Evolutionary conservation across 1,140 invertebrate species (phyloP).

Genomic region (Bactericera cockerelli): DNA sequence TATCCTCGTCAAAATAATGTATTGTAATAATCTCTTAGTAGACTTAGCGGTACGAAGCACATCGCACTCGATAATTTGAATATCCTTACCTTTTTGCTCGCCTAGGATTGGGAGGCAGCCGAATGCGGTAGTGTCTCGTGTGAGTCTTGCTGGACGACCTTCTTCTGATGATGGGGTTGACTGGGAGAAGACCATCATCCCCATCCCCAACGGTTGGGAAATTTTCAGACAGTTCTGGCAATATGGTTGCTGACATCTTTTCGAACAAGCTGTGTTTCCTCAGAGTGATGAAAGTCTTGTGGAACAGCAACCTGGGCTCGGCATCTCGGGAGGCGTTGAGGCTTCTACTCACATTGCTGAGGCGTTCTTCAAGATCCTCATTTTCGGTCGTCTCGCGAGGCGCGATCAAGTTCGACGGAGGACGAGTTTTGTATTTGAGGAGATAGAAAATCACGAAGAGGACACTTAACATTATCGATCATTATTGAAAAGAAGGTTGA

Average conservation of each 20-base stretch:
- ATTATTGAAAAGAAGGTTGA: too few relatives aligned
- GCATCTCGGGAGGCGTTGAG: too few relatives aligned
- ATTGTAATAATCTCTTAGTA: too few relatives aligned
- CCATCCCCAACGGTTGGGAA: neutral
- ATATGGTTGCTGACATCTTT: neutral
- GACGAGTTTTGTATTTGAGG: neutral
- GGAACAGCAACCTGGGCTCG: neutral
- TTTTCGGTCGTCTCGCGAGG: too few relatives aligned
- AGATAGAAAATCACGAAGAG: neutral
- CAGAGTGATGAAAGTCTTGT: neutral
- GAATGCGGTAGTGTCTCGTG: constrained; percentile 21
- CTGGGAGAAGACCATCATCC: constrained; percentile 8
- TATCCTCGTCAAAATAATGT: too few relatives aligned
- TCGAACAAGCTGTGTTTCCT: neutral
- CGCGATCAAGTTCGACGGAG: too few relatives aligned
- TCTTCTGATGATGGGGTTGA: constrained; percentile 14
- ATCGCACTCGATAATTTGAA: too few relatives aligned
- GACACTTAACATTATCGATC: neutral
- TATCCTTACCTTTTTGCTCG: constrained; percentile 21
- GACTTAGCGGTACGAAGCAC: too few relatives aligned
- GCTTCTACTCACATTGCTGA: too few relatives aligned
- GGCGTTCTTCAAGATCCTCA: too few relatives aligned
- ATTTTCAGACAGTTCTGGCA: neutral
- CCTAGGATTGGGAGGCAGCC: constrained; percentile 22
- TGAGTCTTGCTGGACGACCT: constrained; percentile 23